A percentile compares a stretch with the other conserved stretches of the same genome.
phyloP scores from a whole-genome alignment of 2,113 vertebrate genomes.

The Ellobius talpinus region DNA sequence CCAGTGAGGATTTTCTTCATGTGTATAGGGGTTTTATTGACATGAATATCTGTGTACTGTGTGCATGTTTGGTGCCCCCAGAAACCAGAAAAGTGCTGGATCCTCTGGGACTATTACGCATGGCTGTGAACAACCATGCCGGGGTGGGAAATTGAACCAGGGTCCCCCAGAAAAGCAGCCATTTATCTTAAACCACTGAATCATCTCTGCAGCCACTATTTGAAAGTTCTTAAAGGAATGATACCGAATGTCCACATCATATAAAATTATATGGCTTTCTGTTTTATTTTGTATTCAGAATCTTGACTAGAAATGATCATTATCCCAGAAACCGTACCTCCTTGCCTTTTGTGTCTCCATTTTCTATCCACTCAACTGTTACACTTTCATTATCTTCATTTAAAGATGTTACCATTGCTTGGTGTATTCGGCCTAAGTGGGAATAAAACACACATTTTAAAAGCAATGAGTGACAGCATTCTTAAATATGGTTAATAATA shows the following conservation, averaged over 20 bases:
- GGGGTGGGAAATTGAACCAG: background rate
- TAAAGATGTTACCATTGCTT: constrained; percentile 97
- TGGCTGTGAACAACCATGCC: background rate
- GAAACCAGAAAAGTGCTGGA: background rate
- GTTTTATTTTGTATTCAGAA: constrained; percentile 21
- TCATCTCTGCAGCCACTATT: background rate
- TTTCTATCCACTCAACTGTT: constrained; percentile 99
- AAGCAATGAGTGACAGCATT: constrained; percentile 45
- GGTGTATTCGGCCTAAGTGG: constrained; percentile 94
- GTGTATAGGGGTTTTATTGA: background rate
- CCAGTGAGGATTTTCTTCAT: background rate
- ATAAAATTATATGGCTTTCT: constrained; percentile 21
- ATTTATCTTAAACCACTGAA: background rate
- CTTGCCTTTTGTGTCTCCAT: constrained; percentile 98
- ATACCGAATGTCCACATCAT: background rate
- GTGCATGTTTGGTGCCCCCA: background rate
- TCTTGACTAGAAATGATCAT: constrained; percentile 44
- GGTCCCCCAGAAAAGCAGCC: background rate
- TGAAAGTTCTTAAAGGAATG: constrained; percentile 40
- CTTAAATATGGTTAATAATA: constrained; percentile 7
- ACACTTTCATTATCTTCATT: constrained; percentile 97
- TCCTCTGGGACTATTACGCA: background rate
- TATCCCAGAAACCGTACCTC: constrained; percentile 87
- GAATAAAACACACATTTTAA: constrained; percentile 61
- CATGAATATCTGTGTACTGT: background rate